Base-by-base conservation (phyloP, 2,113 vertebrate species). In the Bothrops jararaca region DNA sequence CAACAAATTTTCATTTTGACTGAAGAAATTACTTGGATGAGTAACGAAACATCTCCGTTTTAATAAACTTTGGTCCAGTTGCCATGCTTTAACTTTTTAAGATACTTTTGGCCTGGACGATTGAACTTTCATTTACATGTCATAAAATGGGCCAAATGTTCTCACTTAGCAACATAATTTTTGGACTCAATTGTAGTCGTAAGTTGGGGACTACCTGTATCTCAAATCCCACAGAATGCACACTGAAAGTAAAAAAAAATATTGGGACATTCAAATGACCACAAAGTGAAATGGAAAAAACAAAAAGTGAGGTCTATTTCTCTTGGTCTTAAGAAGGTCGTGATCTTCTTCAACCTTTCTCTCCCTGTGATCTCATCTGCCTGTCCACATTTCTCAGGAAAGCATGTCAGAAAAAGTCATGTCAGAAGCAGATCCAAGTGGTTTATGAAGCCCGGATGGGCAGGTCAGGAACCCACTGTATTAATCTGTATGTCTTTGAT, bases 381-480 rank as follows among this genome's bases (percentile, higher is more conserved):
- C 90, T 39, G 29, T 23, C 22, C 69, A 15, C 1, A 54, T 42
- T n/a, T 42, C 39, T 91, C 29, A 85, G 39, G 34, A n/a, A 91
- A 85, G 50, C 52, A 85, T 85, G 52, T 26, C 24, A 22, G 23
- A 39, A 54, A 53, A 91, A 60, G 91, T n/a, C 85, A 91, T n/a
- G 29, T 58, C 39, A 86, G 54, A 86, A 86, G 26, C 15, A 45
- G 34, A 23, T 34, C 29, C 26, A 87, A 34, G 18, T 53, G n/a
- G 13, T 88, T 18, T 60, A 57, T 57, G 39, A 86, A 57, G 1
- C 15, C 24, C 10, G n/a, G 53, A 93, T 88, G 22, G 26, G 13
- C 86, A 48, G 29, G 24, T 92, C 91, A 92, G 5, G 86, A 94
- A 91, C 85, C 26, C 24, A 34, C 4, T 86, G 89, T 86, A 45